Conservation (phyloP, 2,113 vertebrate species). For the Cepphus grylle region DNA sequence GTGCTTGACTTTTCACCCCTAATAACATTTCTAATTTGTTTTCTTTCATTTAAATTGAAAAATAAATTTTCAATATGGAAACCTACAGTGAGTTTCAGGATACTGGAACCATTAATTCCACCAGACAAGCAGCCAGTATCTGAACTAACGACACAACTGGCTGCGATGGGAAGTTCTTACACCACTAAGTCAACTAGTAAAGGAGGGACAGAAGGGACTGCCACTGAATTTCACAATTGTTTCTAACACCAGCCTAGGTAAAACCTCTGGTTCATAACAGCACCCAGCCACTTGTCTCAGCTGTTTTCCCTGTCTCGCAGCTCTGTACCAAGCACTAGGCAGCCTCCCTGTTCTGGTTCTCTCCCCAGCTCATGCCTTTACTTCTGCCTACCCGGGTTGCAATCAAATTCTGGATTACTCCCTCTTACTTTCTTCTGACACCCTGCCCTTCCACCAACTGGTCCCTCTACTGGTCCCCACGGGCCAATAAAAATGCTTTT, state of each 20-base stretch:
- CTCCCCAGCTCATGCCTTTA: rapidly evolving
- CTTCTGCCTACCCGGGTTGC: neutral
- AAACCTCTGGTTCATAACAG: neutral
- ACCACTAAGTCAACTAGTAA: neutral
- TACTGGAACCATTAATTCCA: neutral
- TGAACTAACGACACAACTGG: neutral
- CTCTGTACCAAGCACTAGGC: neutral
- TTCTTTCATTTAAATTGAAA: neutral
- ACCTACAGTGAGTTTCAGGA: neutral
- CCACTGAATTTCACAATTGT: neutral
- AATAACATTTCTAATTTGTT: neutral
- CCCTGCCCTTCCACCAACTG: neutral
- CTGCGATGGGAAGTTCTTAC: neutral
- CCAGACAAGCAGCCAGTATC: neutral
- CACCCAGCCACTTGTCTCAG: neutral
- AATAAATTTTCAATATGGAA: neutral
- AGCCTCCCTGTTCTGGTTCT: neutral
- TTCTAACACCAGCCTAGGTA: neutral
- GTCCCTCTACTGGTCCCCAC: rapidly evolving
- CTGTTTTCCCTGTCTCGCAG: neutral
- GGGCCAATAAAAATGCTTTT: neutral
- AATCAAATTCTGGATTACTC: neutral
- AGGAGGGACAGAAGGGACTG: neutral
- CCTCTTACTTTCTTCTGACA: neutral
- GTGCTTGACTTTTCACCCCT: neutral